A percentile compares a stretch with the other conserved stretches of the same genome.
Evolutionary conservation across 2,888 invertebrate genomes (phyloP).

Genomic region (Andrena dorsata): DNA sequence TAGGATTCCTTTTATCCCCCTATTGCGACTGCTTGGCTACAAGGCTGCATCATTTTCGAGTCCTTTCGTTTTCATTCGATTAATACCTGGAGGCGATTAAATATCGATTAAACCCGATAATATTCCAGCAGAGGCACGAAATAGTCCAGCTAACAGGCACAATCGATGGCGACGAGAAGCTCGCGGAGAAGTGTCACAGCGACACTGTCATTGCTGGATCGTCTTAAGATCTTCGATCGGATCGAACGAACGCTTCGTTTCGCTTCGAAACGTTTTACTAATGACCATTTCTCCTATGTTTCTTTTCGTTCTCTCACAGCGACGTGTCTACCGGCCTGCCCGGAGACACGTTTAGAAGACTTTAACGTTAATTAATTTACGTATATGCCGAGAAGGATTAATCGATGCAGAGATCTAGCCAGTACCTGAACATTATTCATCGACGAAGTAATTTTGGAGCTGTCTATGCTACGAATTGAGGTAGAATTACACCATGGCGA

Average conservation of each 20-base stretch:
- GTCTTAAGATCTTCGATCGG: constrained; percentile 2
- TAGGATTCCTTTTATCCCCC: constrained; percentile 1
- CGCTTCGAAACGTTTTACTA: background rate
- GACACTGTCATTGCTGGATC: constrained; percentile 11
- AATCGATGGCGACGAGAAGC: constrained; percentile 54
- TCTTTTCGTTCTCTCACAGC: background rate
- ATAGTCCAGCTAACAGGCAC: constrained; percentile 74
- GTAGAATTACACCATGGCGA: constrained; percentile 62
- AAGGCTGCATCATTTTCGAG: constrained; percentile 15
- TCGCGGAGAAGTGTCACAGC: constrained; percentile 7
- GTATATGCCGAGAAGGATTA: constrained; percentile 19
- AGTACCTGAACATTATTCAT: constrained; percentile 7
- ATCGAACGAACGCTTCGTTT: background rate
- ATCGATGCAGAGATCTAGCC: constrained; percentile 7
- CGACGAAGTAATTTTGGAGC: constrained; percentile 33
- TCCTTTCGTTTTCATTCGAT: constrained; percentile 10
- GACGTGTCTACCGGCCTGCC: background rate
- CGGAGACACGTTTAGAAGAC: background rate
- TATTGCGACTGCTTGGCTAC: constrained; percentile 30
- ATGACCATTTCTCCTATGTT: background rate
- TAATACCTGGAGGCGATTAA: constrained; percentile 47
- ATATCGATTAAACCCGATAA: constrained; percentile 52
- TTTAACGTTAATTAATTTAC: constrained; percentile 4
- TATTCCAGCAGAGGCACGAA: constrained; percentile 77
- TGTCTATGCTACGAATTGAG: constrained; percentile 64